A percentile compares a stretch with the other conserved stretches of the same genome.
Evolutionary conservation across 2,797 vertebrate genomes (phyloP).

Genomic region (Halcyon leucocephala): DNA sequence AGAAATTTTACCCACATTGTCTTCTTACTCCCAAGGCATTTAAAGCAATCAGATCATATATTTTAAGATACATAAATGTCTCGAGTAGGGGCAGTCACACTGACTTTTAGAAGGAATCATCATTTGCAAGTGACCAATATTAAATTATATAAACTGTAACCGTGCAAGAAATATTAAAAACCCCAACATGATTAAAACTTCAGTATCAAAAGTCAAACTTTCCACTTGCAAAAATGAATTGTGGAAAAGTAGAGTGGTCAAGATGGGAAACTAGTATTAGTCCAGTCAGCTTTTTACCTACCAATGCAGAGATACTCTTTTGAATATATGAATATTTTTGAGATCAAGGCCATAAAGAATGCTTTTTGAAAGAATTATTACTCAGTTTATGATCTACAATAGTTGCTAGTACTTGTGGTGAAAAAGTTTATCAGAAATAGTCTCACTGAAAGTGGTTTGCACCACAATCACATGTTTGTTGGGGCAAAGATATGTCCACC

Average conservation of each 20-base stretch:
- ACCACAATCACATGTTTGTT: neutral
- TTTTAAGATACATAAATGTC: neutral
- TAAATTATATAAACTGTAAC: neutral
- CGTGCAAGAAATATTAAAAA: neutral
- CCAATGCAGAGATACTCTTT: neutral
- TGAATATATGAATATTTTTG: neutral
- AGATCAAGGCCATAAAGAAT: neutral
- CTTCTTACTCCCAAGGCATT: neutral
- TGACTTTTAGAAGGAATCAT: neutral
- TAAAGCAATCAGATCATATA: neutral
- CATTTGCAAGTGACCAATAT: neutral
- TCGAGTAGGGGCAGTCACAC: neutral
- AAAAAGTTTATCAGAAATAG: neutral
- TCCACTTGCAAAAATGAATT: neutral
- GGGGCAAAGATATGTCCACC: neutral
- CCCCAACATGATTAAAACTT: neutral
- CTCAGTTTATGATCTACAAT: neutral
- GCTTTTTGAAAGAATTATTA: neutral
- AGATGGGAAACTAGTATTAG: neutral
- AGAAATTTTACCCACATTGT: neutral
- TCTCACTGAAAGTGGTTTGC: neutral
- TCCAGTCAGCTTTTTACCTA: neutral
- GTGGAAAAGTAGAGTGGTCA: neutral
- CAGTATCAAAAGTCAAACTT: neutral
- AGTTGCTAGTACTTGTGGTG: neutral